These are phyloP conservation scores for Triops cancriformis DNA, from an alignment of 1,140 invertebrate genomes.

Conservation along the genomic window DNA sequence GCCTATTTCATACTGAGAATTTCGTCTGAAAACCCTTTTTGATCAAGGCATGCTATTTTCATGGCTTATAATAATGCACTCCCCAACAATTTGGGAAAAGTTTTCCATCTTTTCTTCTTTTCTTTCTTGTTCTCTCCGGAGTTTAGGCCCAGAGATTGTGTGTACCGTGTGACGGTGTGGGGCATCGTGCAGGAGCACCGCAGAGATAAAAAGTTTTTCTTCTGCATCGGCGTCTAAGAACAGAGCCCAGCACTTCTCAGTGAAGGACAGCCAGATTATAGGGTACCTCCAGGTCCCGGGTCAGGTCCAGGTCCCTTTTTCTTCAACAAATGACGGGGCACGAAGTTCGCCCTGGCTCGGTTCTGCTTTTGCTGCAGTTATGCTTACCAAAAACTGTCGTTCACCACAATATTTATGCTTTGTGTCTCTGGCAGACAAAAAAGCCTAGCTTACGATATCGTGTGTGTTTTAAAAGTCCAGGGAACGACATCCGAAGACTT, in stretches of 20 bases:
- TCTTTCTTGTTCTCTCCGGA: not conserved
- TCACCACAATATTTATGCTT: not conserved
- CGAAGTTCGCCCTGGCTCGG: not conserved
- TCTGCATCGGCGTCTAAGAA: not conserved
- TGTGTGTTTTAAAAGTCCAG: not conserved
- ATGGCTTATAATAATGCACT: conserved; percentile 6
- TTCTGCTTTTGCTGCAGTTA: not conserved
- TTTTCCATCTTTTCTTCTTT: no score
- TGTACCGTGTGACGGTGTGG: not conserved
- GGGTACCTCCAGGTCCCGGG: not conserved
- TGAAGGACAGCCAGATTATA: conserved; percentile 13
- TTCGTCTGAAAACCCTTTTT: not conserved
- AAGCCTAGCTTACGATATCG: not conserved
- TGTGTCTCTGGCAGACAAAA: not conserved
- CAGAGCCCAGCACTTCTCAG: not conserved
- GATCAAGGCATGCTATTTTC: not conserved
- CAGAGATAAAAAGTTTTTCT: not conserved
- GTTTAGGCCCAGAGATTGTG: not conserved
- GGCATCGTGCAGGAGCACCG: not conserved
- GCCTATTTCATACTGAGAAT: not conserved
- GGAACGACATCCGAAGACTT: no score
- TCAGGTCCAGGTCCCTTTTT: not conserved
- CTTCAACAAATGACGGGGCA: not conserved
- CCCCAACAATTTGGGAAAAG: conserved; percentile 5
- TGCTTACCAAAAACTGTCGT: not conserved